phyloP scores from a whole-genome alignment of 2,888 invertebrate genomes.

The Frankliniella fusca region DNA sequence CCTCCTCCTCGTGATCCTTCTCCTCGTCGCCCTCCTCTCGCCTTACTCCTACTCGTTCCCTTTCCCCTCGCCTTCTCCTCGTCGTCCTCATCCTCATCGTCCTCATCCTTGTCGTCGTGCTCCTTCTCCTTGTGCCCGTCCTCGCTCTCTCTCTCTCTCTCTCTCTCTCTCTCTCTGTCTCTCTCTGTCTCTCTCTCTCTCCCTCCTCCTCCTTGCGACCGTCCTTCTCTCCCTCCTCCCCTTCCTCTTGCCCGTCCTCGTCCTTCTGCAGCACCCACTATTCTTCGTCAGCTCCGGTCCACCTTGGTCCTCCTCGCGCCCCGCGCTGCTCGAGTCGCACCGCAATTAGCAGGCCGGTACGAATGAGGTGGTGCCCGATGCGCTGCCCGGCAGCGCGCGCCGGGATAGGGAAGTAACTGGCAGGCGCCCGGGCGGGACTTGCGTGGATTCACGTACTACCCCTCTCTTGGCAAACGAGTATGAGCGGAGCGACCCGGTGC shows the following conservation, averaged over 20 bases:
- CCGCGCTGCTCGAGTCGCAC: too few species aligned
- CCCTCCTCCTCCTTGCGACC: neutral
- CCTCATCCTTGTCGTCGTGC: too few species aligned
- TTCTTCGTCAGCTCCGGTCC: neutral
- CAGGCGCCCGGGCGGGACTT: neutral
- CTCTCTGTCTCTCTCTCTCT: conserved; percentile 2
- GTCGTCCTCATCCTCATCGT: too few species aligned
- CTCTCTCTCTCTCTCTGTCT: conserved; percentile 13
- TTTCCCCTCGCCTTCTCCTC: too few species aligned
- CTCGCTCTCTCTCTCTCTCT: conserved; percentile 14
- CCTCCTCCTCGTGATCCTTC: neutral
- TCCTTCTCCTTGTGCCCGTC: neutral
- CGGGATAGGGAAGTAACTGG: neutral
- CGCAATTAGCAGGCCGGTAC: neutral
- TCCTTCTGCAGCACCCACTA: neutral
- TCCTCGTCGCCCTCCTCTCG: neutral
- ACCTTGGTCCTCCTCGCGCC: neutral
- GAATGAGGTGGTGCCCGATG: neutral
- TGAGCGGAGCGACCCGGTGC: too few species aligned
- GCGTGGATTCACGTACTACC: too few species aligned
- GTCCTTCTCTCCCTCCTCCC: neutral
- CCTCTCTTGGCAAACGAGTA: too few species aligned
- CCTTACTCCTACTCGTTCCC: neutral
- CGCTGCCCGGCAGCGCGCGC: neutral
- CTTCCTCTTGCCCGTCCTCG: neutral